Evolutionary conservation across 2,113 vertebrate species (phyloP).

Genomic region (Formicarius rufipectus): DNA sequence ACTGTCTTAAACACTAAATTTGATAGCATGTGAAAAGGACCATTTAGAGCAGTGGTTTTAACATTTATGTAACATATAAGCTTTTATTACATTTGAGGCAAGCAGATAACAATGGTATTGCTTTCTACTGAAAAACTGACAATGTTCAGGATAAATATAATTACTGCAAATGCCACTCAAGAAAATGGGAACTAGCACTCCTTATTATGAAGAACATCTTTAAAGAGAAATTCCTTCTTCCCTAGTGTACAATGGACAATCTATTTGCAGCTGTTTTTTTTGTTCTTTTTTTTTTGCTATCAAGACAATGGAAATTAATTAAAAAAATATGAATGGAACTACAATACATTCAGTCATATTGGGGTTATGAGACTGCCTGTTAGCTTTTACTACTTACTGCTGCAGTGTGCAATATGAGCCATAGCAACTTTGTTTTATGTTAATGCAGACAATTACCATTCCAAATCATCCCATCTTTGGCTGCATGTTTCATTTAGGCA

Average conservation of each 20-base stretch:
- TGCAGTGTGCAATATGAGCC: neutral
- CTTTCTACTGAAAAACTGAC: neutral
- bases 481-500: neutral
- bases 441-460: neutral
- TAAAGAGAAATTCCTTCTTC: neutral
- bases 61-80: neutral
- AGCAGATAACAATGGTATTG: neutral
- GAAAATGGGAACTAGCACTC: neutral
- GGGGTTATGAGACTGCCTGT: neutral
- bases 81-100: neutral
- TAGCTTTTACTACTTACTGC: neutral
- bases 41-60: neutral
- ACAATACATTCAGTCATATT: neutral
- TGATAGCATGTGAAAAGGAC: neutral
- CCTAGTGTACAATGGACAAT: neutral
- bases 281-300: neutral
- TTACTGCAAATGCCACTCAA: neutral
- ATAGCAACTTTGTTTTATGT: neutral
- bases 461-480: neutral
- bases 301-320: neutral
- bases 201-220: neutral
- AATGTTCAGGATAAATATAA: neutral
- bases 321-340: neutral
- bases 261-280: neutral
- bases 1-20: neutral